These are phyloP conservation scores for Ptilorrhoa leucosticta DNA, from an alignment of 2,113 vertebrate genomes.

Conservation along the genomic window DNA sequence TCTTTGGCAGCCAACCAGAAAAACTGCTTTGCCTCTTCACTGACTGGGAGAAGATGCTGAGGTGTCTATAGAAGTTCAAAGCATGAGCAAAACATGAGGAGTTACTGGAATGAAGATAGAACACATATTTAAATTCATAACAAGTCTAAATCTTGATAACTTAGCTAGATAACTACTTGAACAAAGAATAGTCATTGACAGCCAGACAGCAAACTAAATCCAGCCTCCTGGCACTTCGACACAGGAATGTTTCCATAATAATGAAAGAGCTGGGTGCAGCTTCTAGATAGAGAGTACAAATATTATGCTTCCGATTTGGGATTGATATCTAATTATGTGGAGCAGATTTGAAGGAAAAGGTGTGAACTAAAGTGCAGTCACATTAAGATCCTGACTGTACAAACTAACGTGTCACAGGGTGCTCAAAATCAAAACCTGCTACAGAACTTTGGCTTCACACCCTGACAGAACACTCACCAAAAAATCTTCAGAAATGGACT, in stretches of 20 bases:
- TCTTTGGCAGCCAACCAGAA: not conserved
- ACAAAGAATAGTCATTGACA: not conserved
- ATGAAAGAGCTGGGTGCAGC: not conserved
- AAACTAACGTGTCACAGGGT: not conserved
- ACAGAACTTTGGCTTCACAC: not conserved
- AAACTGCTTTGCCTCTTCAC: not conserved
- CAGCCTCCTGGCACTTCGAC: not conserved
- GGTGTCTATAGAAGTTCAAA: constrained; percentile 30
- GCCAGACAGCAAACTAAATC: not conserved
- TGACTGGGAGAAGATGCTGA: not conserved
- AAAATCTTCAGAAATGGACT: not conserved
- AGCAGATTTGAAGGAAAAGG: not conserved
- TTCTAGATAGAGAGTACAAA: constrained; percentile 30
- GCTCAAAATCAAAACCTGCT: not conserved
- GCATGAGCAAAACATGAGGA: not conserved
- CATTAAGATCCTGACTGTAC: not conserved
- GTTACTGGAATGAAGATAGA: not conserved
- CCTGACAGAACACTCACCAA: rapidly evolving
- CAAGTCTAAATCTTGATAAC: constrained; percentile 11
- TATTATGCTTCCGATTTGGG: constrained; percentile 16
- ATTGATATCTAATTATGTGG: not conserved
- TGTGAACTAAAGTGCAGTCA: not conserved
- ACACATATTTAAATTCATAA: not conserved
- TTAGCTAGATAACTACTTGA: constrained; percentile 19
- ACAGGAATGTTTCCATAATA: not conserved